Evolutionary conservation across 2,113 vertebrate genomes (phyloP).

Genomic region (Anolis sagrei): DNA sequence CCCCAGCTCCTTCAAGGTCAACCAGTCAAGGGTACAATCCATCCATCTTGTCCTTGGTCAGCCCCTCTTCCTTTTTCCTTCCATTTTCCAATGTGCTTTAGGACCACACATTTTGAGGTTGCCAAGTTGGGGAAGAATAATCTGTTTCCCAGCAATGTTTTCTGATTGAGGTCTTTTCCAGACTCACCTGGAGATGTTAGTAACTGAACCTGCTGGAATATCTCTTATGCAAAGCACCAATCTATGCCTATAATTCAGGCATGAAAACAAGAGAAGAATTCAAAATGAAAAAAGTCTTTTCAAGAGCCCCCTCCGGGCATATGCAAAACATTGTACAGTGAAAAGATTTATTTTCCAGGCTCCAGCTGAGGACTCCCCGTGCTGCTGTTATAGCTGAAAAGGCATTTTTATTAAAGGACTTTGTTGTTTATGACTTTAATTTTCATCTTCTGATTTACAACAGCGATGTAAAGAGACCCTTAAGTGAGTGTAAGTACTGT

Average conservation of each 20-base stretch:
- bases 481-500: conserved; percentile 34
- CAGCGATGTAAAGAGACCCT: conserved; percentile 30
- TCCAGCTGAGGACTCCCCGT: neutral
- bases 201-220: neutral
- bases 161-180: neutral
- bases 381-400: conserved; percentile 19
- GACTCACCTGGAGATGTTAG: neutral
- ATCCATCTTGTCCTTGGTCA: too few relatives aligned
- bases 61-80: too few relatives aligned
- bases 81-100: too few relatives aligned
- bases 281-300: conserved; percentile 1
- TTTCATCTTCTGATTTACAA: conserved; percentile 35
- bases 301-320: neutral
- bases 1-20: too few relatives aligned
- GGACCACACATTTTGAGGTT: neutral
- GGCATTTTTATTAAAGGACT: conserved; percentile 29
- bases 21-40: too few relatives aligned
- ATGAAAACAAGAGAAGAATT: neutral
- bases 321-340: conserved; percentile 15
- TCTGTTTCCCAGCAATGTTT: too few relatives aligned
- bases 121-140: neutral
- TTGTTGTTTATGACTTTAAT: conserved; percentile 36
- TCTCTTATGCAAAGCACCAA: neutral
- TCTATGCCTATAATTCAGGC: neutral
- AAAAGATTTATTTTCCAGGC: conserved; percentile 15